A percentile compares a stretch with the other conserved stretches of the same genome.
phyloP scores from a whole-genome alignment of 1,140 invertebrate species.

The Penaeus vannamei region DNA sequence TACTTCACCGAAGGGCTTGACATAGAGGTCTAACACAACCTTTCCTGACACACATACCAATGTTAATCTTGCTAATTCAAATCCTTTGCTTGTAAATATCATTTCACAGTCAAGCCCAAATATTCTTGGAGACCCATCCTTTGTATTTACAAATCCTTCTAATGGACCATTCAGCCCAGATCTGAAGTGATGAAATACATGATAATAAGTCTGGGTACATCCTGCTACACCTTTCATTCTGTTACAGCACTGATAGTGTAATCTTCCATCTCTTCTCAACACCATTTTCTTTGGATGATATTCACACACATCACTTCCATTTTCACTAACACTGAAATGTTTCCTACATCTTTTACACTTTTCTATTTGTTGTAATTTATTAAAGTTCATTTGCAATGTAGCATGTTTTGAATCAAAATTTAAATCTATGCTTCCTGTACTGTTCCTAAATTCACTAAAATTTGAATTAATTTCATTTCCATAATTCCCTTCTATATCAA shows the following conservation, averaged over 20 bases:
- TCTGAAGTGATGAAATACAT: constrained; percentile 52
- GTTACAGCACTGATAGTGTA: constrained; percentile 55
- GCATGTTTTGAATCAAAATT: too few relatives aligned
- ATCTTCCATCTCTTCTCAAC: constrained; percentile 37
- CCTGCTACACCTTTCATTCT: constrained; percentile 50
- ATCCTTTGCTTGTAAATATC: constrained; percentile 86
- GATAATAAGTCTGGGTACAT: constrained; percentile 27
- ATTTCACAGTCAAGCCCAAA: constrained; percentile 94
- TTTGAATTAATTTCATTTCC: too few relatives aligned
- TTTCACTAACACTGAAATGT: constrained; percentile 45
- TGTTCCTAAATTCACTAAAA: too few relatives aligned
- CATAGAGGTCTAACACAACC: constrained; percentile 84
- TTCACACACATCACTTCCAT: constrained; percentile 48
- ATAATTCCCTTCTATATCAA: constrained; percentile 1
- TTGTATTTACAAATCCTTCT: constrained; percentile 18
- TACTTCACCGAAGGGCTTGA: constrained; percentile 82
- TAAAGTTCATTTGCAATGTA: too few relatives aligned
- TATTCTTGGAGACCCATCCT: constrained; percentile 71
- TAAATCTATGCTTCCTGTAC: too few relatives aligned
- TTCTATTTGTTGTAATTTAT: constrained; percentile 14
- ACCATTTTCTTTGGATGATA: constrained; percentile 54
- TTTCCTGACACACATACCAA: constrained; percentile 81
- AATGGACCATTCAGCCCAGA: constrained; percentile 52
- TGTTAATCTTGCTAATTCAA: constrained; percentile 88
- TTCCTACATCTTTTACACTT: constrained; percentile 57